Base-by-base conservation (phyloP, 2,888 invertebrate species). In the Atethmia centrago region DNA sequence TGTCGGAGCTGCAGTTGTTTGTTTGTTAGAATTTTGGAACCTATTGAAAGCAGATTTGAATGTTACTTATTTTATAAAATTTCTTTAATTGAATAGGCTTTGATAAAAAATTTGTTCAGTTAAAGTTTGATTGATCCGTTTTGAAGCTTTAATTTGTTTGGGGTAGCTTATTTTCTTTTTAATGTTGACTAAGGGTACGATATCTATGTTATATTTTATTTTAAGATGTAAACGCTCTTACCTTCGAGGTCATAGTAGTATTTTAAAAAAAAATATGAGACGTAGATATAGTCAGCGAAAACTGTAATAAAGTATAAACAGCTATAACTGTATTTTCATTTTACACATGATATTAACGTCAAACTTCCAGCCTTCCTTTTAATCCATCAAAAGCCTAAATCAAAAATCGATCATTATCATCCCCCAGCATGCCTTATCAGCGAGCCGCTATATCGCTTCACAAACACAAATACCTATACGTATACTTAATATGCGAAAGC, bases 401-500 rank as follows among this genome's bases (percentile, higher is more conserved):
- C 74, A 74, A 82, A 82, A 79, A 79, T 82, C 83, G 71, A 79
- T 85, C 68, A 66, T 45, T 74, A 76, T 76, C 76, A 66, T 55
- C 45, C 72, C 71, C 76, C 55, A 75, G 59, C 56, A 63, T 12
- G 58, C 19, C 64, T 77, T 75, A 82, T 82, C 79, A 75, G 72
- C 78, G 67, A 79, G 67, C 64, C 53, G 67, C 66, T 74, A 69
- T 79, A 66, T 51, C 62, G 59, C 64, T 64, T 77, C 75, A 74
- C 55, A 63, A 77, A 63, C 62, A 62, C 25, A 72, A 64, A 64
- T 77, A 82, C 49, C 47, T 75, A 71, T 72, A 71, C 51, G 61
- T 84, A 83, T 49, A 85, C 79, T 86, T 75, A 82, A 80, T 85
- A 86, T 84, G 82, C 85, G 77, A 86, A 84, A 87, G 84, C 85